Conservation (phyloP, 2,797 vertebrate species). For the Microhierax caerulescens region DNA sequence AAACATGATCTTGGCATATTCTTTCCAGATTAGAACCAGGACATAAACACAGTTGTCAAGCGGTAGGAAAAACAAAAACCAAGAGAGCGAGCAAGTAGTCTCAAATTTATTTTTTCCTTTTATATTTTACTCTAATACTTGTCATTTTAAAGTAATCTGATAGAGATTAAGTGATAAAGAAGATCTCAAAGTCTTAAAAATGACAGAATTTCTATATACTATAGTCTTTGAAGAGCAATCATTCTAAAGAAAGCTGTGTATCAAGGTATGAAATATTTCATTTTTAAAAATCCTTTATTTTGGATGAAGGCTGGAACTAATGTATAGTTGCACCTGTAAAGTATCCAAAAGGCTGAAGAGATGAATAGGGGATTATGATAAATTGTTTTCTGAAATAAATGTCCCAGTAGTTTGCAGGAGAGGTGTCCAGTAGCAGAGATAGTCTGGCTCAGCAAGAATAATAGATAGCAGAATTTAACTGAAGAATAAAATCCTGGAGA, state of each 20-base stretch:
- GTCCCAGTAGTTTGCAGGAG: neutral
- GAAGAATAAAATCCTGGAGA: neutral
- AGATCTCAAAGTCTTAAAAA: neutral
- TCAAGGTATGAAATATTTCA: neutral
- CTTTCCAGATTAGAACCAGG: neutral
- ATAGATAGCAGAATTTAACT: neutral
- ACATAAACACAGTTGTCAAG: neutral
- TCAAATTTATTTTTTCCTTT: neutral
- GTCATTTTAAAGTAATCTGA: neutral
- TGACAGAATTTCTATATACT: neutral
- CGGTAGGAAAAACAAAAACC: neutral
- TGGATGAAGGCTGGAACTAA: neutral
- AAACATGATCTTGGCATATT: neutral
- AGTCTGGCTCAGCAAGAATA: neutral
- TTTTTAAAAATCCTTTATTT: neutral
- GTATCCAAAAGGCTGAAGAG: neutral
- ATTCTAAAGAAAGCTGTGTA: neutral
- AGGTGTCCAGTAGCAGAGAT: neutral
- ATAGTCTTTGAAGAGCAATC: neutral
- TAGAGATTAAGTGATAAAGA: neutral
- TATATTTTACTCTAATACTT: neutral
- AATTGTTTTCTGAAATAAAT: slow-evolving; percentile 3
- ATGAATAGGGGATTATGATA: neutral
- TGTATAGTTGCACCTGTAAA: neutral
- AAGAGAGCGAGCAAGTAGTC: neutral